Evolutionary conservation across 2,113 vertebrate genomes (phyloP).

Genomic region (Rhipidura dahli): DNA sequence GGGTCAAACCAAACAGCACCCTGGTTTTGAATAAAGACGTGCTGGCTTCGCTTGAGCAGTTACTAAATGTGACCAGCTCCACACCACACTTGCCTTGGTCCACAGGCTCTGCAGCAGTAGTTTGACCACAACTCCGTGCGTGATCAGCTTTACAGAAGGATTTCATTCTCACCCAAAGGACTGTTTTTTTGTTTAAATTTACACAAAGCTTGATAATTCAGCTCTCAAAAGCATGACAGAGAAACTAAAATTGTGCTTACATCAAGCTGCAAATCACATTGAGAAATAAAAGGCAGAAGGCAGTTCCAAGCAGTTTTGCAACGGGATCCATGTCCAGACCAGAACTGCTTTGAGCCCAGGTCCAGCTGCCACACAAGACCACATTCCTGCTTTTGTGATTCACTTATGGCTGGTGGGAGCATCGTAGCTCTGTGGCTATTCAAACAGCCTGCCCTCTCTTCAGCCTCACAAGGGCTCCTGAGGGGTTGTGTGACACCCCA

Average conservation of each 20-base stretch:
- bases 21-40: neutral
- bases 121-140: neutral
- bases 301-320: neutral
- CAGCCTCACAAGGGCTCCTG: neutral
- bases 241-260: neutral
- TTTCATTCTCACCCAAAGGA: neutral
- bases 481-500: neutral
- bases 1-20: constrained; percentile 42
- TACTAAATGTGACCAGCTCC: neutral
- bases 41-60: neutral
- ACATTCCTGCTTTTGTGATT: accelerated
- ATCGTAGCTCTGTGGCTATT: neutral
- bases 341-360: neutral
- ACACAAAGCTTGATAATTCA: neutral
- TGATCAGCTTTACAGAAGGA: neutral
- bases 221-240: neutral
- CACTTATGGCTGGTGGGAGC: neutral
- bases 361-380: neutral
- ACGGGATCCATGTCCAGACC: neutral
- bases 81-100: accelerated
- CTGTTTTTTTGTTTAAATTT: neutral
- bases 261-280: neutral
- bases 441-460: neutral
- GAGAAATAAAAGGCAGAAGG: neutral
- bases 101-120: neutral